Percentiles rank a stretch among this genome's conserved stretches.
phyloP scores from a whole-genome alignment of 2,797 vertebrate genomes.

The Synanceia verrucosa region DNA sequence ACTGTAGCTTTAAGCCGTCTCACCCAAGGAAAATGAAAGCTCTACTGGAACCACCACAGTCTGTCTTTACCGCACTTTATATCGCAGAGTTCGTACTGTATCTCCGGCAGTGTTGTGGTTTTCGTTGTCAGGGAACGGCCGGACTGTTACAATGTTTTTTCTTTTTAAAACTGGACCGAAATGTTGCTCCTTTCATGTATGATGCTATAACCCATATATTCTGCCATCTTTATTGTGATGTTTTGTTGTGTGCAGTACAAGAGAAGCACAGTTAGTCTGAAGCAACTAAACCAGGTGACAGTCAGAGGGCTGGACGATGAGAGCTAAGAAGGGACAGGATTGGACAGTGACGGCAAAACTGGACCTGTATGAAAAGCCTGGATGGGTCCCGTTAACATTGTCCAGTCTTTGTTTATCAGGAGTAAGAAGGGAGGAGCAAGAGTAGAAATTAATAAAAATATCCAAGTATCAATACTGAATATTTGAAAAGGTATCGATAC shows the following conservation, averaged over 20 bases:
- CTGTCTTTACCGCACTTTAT: slow-evolving; percentile 45
- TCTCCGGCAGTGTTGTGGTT: slow-evolving; percentile 14
- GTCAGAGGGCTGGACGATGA: slow-evolving; percentile 3
- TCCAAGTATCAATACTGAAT: neutral
- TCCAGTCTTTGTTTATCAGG: slow-evolving; percentile 4
- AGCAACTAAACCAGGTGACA: slow-evolving; percentile 90
- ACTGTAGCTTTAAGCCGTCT: too few species aligned
- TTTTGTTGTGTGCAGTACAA: slow-evolving; percentile 88
- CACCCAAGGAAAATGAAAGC: slow-evolving; percentile 36
- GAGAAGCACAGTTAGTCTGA: slow-evolving; percentile 83
- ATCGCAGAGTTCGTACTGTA: slow-evolving; percentile 20
- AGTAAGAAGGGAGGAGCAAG: neutral
- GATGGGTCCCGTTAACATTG: slow-evolving; percentile 45
- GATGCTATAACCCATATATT: slow-evolving; percentile 38
- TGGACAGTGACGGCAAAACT: neutral
- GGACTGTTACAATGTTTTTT: neutral
- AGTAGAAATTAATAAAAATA: neutral
- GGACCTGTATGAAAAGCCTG: slow-evolving; percentile 56
- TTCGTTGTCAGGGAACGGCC: neutral
- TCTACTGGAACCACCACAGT: slow-evolving; percentile 30
- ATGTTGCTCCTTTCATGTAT: slow-evolving; percentile 17
- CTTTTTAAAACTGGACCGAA: slow-evolving; percentile 4
- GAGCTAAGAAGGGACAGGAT: neutral
- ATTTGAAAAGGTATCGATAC: neutral
- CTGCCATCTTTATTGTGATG: slow-evolving; percentile 83